Percentiles rank a stretch among this genome's conserved stretches.
These are phyloP conservation scores for Tyria jacobaeae DNA, from an alignment of 2,888 invertebrate genomes.

Conservation along the genomic window DNA sequence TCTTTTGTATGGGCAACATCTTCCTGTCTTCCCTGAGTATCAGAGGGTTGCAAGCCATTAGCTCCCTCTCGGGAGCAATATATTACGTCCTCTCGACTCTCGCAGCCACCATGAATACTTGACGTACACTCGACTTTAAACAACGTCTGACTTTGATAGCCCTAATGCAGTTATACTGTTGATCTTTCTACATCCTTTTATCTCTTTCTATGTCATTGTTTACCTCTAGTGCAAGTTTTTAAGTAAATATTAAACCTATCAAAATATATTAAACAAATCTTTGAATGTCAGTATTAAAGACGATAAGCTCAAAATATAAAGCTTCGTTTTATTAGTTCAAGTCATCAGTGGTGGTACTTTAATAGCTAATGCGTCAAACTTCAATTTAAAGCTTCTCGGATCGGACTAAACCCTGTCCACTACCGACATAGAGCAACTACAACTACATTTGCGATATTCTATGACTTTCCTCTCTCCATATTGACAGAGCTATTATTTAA, in stretches of 20 bases:
- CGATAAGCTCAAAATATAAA: no score
- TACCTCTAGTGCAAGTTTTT: no score
- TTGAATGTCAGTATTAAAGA: neutral
- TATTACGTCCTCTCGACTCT: conserved; percentile 65
- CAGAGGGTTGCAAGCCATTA: conserved; percentile 70
- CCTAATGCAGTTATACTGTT: conserved; percentile 46
- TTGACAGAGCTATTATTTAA: conserved; percentile 46
- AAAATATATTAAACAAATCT: neutral
- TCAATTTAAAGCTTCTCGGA: no score
- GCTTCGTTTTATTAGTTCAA: no score
- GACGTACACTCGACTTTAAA: conserved; percentile 47
- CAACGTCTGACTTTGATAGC: conserved; percentile 54
- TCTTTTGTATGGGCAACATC: conserved; percentile 28
- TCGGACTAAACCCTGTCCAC: no score
- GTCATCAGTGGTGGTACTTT: no score
- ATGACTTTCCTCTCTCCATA: conserved; percentile 37
- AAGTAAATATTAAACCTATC: no score
- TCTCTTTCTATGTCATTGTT: conserved; percentile 4
- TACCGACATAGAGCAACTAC: neutral
- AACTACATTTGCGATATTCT: conserved; percentile 3
- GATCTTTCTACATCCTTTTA: conserved; percentile 30
- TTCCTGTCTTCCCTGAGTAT: conserved; percentile 49
- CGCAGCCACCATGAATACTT: conserved; percentile 57
- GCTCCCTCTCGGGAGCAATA: conserved; percentile 69
- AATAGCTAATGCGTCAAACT: no score